Percentiles rank a stretch among this genome's conserved stretches.
phyloP scores from a whole-genome alignment of 2,113 vertebrate genomes.

The Cyprinodon tularosa region DNA sequence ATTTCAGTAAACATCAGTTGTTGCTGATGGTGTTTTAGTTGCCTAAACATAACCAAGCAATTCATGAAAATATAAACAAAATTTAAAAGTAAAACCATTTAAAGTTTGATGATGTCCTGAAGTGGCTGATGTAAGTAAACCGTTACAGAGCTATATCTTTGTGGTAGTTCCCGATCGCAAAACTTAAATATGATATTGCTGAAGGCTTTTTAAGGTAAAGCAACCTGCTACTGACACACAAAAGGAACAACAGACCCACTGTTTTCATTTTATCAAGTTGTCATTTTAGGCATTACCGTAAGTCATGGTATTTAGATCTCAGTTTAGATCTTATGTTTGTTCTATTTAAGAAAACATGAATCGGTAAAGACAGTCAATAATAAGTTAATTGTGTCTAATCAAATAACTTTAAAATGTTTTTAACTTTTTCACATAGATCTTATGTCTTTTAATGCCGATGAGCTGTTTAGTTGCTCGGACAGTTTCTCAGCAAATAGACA shows the following conservation, averaged over 20 bases:
- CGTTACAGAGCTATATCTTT: background rate
- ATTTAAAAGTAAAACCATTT: background rate
- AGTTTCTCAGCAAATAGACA: constrained; percentile 30
- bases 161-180: background rate
- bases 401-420: background rate
- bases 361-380: constrained; percentile 27
- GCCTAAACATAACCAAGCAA: background rate
- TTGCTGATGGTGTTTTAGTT: background rate
- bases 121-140: background rate
- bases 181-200: background rate
- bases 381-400: constrained; percentile 20
- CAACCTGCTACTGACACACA: background rate
- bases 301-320: constrained; percentile 37
- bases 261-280: no score
- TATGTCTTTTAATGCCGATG: background rate
- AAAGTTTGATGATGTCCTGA: no score
- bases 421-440: background rate
- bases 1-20: background rate
- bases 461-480: background rate
- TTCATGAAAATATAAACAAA: background rate
- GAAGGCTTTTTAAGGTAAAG: background rate
- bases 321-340: constrained; percentile 17
- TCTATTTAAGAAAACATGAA: background rate
- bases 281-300: background rate
- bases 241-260: no score